phyloP scores from a whole-genome alignment of 2,888 invertebrate species.

The Phragmatobia fuliginosa region DNA sequence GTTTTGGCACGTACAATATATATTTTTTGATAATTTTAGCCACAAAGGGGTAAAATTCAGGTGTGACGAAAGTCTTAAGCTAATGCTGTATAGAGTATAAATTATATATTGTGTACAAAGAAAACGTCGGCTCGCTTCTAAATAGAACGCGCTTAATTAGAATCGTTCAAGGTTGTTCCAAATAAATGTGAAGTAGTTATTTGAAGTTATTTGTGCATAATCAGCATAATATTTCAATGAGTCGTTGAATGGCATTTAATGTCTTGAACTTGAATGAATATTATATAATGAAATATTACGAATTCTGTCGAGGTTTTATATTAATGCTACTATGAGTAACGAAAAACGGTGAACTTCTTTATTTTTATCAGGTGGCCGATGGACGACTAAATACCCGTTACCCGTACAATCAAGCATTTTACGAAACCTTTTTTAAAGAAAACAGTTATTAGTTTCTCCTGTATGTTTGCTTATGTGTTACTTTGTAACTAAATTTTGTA shows the following conservation, averaged over 20 bases:
- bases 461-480: too few species aligned
- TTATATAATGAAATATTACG: slow-evolving; percentile 20
- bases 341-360: background rate
- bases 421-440: too few species aligned
- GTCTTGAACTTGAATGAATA: slow-evolving; percentile 33
- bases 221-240: slow-evolving; percentile 58
- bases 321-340: background rate
- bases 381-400: too few species aligned
- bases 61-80: too few species aligned
- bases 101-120: background rate
- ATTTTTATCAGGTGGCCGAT: too few species aligned
- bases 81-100: background rate
- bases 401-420: too few species aligned
- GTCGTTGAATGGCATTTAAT: slow-evolving; percentile 30
- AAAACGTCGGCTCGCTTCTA: background rate
- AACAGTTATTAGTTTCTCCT: too few species aligned
- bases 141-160: slow-evolving; percentile 21
- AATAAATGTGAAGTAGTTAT: slow-evolving; percentile 32
- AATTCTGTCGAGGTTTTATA: background rate
- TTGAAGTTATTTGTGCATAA: slow-evolving; percentile 47
- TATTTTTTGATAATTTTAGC: background rate
- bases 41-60: background rate
- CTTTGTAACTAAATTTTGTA: too few species aligned
- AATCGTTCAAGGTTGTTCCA: slow-evolving; percentile 15
- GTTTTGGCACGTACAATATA: background rate